Evolutionary conservation across 2,797 vertebrate genomes (phyloP).

Genomic region (Menidia menidia): DNA sequence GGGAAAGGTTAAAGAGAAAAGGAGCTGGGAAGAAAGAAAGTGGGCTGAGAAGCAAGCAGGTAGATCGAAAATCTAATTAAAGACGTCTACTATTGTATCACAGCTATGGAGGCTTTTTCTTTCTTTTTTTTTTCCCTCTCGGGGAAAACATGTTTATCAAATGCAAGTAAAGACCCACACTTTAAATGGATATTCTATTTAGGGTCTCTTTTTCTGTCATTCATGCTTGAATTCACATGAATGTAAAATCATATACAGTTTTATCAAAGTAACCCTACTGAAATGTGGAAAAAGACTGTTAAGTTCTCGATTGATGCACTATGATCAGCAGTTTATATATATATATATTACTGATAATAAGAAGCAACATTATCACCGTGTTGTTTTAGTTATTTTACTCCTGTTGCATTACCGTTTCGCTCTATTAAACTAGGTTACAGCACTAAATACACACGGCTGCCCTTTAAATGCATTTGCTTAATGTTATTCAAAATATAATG

Average conservation of each 20-base stretch:
- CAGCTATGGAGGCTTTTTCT: slow-evolving; percentile 34
- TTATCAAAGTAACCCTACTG: too few relatives aligned
- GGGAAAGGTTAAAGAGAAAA: slow-evolving; percentile 9
- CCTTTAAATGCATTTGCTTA: slow-evolving; percentile 60
- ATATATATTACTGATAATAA: too few relatives aligned
- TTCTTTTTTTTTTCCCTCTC: slow-evolving; percentile 12
- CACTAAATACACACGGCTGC: slow-evolving; percentile 29
- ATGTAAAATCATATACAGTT: too few relatives aligned
- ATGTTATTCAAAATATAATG: slow-evolving; percentile 67
- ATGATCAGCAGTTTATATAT: too few relatives aligned
- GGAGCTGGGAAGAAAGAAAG: background rate
- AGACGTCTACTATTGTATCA: slow-evolving; percentile 44
- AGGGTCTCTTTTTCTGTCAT: background rate
- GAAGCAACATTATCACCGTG: too few relatives aligned
- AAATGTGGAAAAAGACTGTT: too few relatives aligned
- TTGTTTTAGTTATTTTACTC: too few relatives aligned
- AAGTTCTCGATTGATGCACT: too few relatives aligned
- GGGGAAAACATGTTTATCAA: slow-evolving; percentile 47
- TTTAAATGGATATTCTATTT: slow-evolving; percentile 48
- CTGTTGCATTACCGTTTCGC: too few relatives aligned
- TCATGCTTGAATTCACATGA: too few relatives aligned
- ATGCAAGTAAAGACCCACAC: slow-evolving; percentile 35
- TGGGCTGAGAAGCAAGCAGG: slow-evolving; percentile 17
- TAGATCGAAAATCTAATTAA: slow-evolving; percentile 2
- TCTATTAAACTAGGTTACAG: background rate